Conservation (phyloP, 2,113 vertebrate genomes). For the Aegotheles bennettii region DNA sequence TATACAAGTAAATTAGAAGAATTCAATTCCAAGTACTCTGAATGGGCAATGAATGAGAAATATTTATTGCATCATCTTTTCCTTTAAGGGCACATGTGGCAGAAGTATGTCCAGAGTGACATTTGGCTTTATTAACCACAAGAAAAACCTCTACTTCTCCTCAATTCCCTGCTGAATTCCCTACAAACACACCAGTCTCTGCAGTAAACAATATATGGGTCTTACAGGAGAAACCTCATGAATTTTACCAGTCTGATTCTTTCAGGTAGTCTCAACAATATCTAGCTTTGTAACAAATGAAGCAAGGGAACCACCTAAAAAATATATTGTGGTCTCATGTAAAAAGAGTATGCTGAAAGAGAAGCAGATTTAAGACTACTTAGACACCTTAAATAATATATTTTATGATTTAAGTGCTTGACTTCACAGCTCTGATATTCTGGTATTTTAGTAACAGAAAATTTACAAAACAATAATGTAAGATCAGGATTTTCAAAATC, state of each 20-base stretch:
- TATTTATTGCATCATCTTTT: not conserved
- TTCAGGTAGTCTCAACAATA: not conserved
- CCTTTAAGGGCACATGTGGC: not conserved
- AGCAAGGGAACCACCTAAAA: not conserved
- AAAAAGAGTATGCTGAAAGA: not conserved
- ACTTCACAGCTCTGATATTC: not conserved
- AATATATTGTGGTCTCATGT: not conserved
- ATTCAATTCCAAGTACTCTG: not conserved
- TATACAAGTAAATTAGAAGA: not conserved
- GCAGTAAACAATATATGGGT: not conserved
- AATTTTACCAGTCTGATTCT: not conserved
- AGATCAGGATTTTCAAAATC: not conserved
- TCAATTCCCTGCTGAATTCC: not conserved
- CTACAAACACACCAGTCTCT: not conserved
- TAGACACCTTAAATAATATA: not conserved
- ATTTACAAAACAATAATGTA: not conserved
- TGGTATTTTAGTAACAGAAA: not conserved
- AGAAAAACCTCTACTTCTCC: not conserved
- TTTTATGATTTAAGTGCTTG: not conserved
- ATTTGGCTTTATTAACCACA: not conserved
- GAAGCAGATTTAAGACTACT: not conserved
- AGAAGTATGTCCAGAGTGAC: not conserved
- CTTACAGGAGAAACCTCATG: not conserved
- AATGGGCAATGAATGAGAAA: not conserved
- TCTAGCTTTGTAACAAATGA: not conserved